Evolutionary conservation across 2,888 invertebrate genomes (phyloP).

Genomic region (Leucophenga maculata): DNA sequence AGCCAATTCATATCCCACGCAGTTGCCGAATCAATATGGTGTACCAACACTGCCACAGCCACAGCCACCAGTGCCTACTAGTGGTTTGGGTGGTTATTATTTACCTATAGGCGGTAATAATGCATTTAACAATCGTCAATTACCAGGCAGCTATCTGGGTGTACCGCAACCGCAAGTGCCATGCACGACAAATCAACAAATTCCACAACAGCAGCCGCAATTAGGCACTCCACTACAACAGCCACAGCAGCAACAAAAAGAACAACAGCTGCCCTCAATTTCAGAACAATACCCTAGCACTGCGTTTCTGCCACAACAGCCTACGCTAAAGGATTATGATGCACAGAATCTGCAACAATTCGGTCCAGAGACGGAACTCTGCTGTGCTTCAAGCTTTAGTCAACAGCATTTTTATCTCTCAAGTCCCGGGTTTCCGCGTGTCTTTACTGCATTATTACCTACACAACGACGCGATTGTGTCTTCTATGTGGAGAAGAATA

Average conservation of each 20-base stretch:
- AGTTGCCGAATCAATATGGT: background rate
- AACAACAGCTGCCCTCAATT: slow-evolving; percentile 48
- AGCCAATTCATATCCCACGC: slow-evolving; percentile 14
- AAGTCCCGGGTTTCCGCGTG: slow-evolving; percentile 76
- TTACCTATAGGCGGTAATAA: slow-evolving; percentile 13
- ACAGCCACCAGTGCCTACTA: background rate
- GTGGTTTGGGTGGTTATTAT: slow-evolving; percentile 4
- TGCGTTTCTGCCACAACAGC: slow-evolving; percentile 45
- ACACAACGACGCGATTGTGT: slow-evolving; percentile 72
- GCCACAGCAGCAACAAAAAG: slow-evolving; percentile 25
- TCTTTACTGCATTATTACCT: slow-evolving; percentile 62
- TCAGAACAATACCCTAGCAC: slow-evolving; percentile 54
- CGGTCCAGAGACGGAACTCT: slow-evolving; percentile 59
- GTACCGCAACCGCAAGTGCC: background rate
- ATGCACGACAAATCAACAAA: slow-evolving; percentile 2
- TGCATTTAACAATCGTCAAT: slow-evolving; percentile 20
- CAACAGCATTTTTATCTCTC: slow-evolving; percentile 73
- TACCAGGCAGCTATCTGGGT: slow-evolving; percentile 4
- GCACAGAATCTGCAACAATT: slow-evolving; percentile 49
- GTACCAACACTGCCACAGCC: background rate
- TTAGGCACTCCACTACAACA: slow-evolving; percentile 28
- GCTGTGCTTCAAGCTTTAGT: slow-evolving; percentile 71
- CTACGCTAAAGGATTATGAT: slow-evolving; percentile 52
- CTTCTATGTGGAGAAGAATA: slow-evolving; percentile 73
- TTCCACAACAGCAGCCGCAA: slow-evolving; percentile 27